These are phyloP conservation scores for Mobula birostris DNA, from an alignment of 2,113 vertebrate genomes.

Conservation along the genomic window DNA sequence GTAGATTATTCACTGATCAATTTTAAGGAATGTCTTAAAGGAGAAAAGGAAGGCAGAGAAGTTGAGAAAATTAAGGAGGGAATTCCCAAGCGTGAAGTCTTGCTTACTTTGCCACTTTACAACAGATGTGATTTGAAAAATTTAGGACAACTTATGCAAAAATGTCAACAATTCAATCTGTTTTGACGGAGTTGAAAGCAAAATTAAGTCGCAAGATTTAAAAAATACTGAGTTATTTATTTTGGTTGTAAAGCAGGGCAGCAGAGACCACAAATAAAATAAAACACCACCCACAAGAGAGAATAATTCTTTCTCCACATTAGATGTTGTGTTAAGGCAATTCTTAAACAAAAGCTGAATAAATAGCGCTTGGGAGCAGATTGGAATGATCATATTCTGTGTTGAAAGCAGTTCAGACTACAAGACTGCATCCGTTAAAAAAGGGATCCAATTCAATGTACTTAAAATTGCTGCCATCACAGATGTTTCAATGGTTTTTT, in stretches of 20 bases:
- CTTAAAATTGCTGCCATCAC: neutral
- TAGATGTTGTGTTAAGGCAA: neutral
- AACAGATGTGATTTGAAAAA: no score
- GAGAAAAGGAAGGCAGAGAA: no score
- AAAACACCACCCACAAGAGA: neutral
- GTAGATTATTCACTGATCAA: no score
- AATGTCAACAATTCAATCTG: neutral
- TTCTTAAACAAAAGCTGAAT: neutral
- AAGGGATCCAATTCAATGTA: neutral
- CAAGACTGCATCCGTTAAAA: neutral
- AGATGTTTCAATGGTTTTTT: neutral
- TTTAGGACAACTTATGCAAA: neutral
- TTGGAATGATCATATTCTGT: neutral
- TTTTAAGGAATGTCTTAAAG: no score
- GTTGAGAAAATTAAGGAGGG: no score
- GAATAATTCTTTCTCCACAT: neutral
- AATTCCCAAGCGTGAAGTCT: no score
- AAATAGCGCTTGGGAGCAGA: neutral
- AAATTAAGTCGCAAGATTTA: neutral
- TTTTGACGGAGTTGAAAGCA: neutral
- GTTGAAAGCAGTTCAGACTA: neutral
- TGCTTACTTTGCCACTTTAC: no score
- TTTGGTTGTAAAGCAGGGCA: neutral
- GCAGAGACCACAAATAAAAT: neutral
- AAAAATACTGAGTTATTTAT: neutral